Evolutionary conservation across 2,113 vertebrate genomes (phyloP), one percentile per base, ranked within the genome.

Genomic region (Grammomys dolichurus): DNA sequence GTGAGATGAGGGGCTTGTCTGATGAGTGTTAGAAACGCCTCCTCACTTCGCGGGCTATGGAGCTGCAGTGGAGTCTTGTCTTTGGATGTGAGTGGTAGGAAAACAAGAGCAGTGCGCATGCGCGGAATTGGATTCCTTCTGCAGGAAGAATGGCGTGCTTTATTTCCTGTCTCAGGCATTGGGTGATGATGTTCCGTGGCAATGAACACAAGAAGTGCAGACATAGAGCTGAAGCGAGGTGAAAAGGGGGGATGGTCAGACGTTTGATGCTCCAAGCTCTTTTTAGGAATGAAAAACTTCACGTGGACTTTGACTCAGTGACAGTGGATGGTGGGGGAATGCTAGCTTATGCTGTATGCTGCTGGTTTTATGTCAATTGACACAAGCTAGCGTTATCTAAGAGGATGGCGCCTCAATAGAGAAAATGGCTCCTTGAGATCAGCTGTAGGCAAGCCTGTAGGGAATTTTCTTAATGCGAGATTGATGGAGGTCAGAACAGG

Each of bases 141-240:
- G 72, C 48, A 48, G 19, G 43, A 20, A 69, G 82, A 46, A 54
- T 19, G 13, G 9, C 40, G 2, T 48, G 65, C 26, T 75, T 92
- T 95, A 70, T 90, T 94, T 96, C 58, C 70, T 70, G 69, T 91
- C 88, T 51, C 24, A 67, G 60, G 67, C 28, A 70, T 36, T 82
- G 84, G 87, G 54, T 46, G 81, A 65, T 20, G 63, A 54, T 51
- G 48, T 51, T 91, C 89, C 69, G 87, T 90, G 69, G 58, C 6
- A 24, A 73, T 65, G 60, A 33, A 80, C 28, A 58, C 26, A 70
- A 65, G n/a, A 80, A 91, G 56, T 84, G n/a, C 80, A 80, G 87
- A 87, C 80, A 70, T 28, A 80, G 87, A 72, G n/a, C 69, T 90
- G 89, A 82, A 95, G 75, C 67, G 46, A 76, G 65, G 65, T 91